phyloP scores from a whole-genome alignment of 2,797 vertebrate genomes.

The Poliocrania exsul region DNA sequence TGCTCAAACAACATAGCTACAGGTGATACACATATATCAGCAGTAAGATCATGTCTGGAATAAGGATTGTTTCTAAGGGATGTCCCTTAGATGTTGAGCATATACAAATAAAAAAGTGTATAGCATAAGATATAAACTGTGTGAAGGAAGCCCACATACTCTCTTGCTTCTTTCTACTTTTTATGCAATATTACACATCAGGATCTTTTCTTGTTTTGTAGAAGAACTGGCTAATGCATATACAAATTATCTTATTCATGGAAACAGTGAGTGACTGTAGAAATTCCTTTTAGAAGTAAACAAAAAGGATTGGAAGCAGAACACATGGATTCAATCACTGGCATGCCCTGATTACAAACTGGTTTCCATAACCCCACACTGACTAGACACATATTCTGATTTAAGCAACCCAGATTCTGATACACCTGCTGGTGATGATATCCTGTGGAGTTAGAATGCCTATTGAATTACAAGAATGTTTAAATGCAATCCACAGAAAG shows the following conservation, averaged over 20 bases:
- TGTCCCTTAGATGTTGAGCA: not conserved
- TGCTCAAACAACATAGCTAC: not conserved
- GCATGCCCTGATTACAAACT: not conserved
- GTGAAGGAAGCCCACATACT: not conserved
- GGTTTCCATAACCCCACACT: not conserved
- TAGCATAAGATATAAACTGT: not conserved
- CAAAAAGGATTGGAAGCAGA: not conserved
- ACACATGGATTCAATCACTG: not conserved
- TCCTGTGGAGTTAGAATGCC: accelerated
- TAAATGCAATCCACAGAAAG: not conserved
- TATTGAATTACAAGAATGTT: not conserved
- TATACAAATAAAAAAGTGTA: not conserved
- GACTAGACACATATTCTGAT: not conserved
- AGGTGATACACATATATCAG: not conserved
- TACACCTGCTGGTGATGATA: not conserved
- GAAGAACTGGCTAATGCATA: not conserved
- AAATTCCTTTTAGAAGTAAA: slow-evolving; percentile 21
- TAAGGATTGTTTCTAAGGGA: not conserved
- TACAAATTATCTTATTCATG: not conserved
- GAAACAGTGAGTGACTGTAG: not conserved
- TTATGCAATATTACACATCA: not conserved
- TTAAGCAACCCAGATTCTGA: not conserved
- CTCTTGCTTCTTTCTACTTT: not conserved
- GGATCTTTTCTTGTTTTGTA: not conserved
- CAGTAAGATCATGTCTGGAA: not conserved